Percentiles rank a stretch among this genome's conserved stretches.
These are phyloP conservation scores for Gorsachius magnificus DNA, from an alignment of 2,797 vertebrate genomes.

Conservation along the genomic window DNA sequence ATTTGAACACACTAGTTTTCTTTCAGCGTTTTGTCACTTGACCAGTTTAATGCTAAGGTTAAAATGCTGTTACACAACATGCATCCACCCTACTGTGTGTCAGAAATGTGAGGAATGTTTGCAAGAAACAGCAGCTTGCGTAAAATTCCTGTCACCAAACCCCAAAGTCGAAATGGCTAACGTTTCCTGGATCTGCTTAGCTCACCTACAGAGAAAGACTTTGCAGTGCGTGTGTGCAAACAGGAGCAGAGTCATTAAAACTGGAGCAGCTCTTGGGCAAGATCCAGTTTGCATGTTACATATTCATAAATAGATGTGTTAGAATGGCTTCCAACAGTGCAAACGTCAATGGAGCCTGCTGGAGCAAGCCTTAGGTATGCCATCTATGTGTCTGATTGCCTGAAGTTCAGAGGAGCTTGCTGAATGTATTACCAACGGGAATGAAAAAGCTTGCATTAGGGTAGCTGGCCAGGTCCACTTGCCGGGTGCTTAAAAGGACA, in stretches of 20 bases:
- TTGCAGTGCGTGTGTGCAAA: conserved; percentile 22
- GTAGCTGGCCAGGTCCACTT: conserved; percentile 31
- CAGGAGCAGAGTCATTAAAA: conserved; percentile 54
- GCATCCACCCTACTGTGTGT: conserved; percentile 52
- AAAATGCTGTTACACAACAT: conserved; percentile 42
- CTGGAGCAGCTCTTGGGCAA: conserved; percentile 40
- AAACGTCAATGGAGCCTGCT: conserved; percentile 69
- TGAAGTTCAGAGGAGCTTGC: conserved; percentile 63
- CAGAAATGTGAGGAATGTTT: conserved; percentile 63
- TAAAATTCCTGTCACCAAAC: conserved; percentile 42
- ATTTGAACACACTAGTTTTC: conserved; percentile 52
- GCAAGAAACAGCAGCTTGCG: conserved; percentile 32
- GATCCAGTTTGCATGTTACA: conserved; percentile 56
- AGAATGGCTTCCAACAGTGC: conserved; percentile 64
- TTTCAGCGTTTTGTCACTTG: conserved; percentile 62
- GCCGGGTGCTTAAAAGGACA: not conserved
- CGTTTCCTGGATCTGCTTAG: conserved; percentile 44
- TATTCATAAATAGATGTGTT: conserved; percentile 64
- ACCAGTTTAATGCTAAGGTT: conserved; percentile 61
- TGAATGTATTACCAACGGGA: conserved; percentile 60
- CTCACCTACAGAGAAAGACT: conserved; percentile 23
- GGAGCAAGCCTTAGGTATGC: conserved; percentile 64
- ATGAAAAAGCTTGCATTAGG: conserved; percentile 43
- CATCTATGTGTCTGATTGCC: conserved; percentile 68
- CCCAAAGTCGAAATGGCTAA: conserved; percentile 15